Conservation (phyloP, 2,113 vertebrate genomes). For the Hystrix cristata region DNA sequence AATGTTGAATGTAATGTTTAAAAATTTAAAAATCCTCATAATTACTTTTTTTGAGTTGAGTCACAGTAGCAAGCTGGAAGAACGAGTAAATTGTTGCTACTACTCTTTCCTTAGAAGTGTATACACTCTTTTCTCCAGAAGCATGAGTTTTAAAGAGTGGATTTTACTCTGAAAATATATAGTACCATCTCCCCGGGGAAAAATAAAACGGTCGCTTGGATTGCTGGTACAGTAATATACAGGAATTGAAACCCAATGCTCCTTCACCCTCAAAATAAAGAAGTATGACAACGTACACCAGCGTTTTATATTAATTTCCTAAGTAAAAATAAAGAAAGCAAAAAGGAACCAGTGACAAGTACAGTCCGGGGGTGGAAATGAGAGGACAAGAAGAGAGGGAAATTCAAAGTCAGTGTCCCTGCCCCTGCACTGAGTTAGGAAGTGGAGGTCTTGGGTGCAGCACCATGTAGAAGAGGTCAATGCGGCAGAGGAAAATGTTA, state of each 20-base stretch:
- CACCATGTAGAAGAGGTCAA: not conserved
- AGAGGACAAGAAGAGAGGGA: not conserved
- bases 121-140: not conserved
- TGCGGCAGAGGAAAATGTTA: not conserved
- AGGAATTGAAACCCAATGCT: conserved; percentile 75
- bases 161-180: conserved; percentile 6
- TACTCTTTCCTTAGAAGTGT: not conserved
- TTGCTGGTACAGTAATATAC: not conserved
- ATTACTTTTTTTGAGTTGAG: not conserved
- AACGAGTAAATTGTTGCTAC: not conserved
- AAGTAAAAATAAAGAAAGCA: conserved; percentile 42
- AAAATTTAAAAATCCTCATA: not conserved
- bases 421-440: not conserved
- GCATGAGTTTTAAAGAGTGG: conserved; percentile 1
- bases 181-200: conserved; percentile 15
- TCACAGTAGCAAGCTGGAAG: not conserved
- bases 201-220: conserved; percentile 29
- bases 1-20: not conserved
- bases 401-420: not conserved
- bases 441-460: not conserved
- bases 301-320: conserved; percentile 4
- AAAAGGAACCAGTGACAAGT: not conserved
- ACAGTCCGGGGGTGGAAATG: not conserved
- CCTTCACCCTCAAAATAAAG: conserved; percentile 73
- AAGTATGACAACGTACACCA: conserved; percentile 50